Conservation (phyloP, 2,888 invertebrate genomes). For the Epinotia demarniana region DNA sequence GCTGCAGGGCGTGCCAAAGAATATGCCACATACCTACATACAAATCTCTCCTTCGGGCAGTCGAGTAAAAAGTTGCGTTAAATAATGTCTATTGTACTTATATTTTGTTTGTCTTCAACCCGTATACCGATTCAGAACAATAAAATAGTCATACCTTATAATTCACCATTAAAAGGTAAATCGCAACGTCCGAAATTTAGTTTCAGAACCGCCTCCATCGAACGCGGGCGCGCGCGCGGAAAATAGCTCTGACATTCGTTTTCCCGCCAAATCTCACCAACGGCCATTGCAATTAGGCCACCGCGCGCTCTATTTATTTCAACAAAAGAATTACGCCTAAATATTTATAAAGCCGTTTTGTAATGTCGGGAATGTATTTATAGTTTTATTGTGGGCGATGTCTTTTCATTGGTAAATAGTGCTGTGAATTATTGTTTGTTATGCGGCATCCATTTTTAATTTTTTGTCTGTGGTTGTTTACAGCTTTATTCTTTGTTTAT, state of each 20-base stretch:
- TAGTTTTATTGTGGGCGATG: constrained; percentile 54
- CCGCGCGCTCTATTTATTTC: constrained; percentile 58
- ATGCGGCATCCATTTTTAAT: constrained; percentile 24
- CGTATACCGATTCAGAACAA: neutral
- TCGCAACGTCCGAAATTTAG: constrained; percentile 41
- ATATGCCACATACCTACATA: no score
- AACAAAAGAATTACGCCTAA: constrained; percentile 41
- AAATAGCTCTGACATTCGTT: constrained; percentile 74
- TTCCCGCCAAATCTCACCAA: constrained; percentile 63
- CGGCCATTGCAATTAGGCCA: constrained; percentile 59
- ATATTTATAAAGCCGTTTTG: constrained; percentile 51
- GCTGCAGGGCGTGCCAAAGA: no score
- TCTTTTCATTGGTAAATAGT: constrained; percentile 63
- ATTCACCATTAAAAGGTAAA: constrained; percentile 40
- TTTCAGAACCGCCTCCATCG: constrained; percentile 52
- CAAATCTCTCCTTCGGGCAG: no score
- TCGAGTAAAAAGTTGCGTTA: no score
- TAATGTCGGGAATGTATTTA: constrained; percentile 49
- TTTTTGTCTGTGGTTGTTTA: constrained; percentile 17
- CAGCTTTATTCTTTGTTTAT: neutral
- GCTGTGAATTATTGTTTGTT: constrained; percentile 37
- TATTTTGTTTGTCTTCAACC: no score
- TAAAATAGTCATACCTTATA: neutral
- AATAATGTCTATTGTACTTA: no score
- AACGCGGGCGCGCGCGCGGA: constrained; percentile 62